These are phyloP conservation scores for Amphiura filiformis DNA, from an alignment of 35 echinoderm and acorn worm species.

Conservation along the genomic window DNA sequence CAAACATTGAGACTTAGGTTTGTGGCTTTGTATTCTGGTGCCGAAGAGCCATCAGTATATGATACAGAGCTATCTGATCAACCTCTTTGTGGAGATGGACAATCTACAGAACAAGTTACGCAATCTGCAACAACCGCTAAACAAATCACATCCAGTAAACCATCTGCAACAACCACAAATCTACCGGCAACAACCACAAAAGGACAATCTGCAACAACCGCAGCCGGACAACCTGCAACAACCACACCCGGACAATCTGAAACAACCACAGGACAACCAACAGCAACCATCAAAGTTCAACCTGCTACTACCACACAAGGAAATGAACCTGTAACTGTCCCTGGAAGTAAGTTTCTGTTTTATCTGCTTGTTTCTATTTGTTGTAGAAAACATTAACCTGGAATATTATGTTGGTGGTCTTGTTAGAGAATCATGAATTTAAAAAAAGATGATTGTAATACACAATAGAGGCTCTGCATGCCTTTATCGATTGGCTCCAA, in stretches of 20 bases:
- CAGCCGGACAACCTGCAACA: not conserved
- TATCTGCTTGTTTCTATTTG: not conserved
- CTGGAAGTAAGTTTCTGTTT: not conserved
- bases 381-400: no score
- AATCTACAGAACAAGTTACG: no score
- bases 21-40: not conserved
- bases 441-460: no score
- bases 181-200: no score
- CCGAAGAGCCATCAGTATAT: not conserved
- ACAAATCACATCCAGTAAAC: no score
- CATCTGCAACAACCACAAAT: no score
- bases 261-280: not conserved
- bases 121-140: no score
- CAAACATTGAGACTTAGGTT: not conserved
- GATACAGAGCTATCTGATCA: not conserved
- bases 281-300: not conserved
- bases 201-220: no score
- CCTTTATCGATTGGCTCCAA: no score
- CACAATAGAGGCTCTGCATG: no score
- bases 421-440: no score
- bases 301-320: not conserved
- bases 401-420: no score
- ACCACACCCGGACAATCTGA: not conserved
- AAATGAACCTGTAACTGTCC: not conserved
- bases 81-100: not conserved